Conservation (phyloP, 2,113 vertebrate species). For the Lycaon pictus region DNA sequence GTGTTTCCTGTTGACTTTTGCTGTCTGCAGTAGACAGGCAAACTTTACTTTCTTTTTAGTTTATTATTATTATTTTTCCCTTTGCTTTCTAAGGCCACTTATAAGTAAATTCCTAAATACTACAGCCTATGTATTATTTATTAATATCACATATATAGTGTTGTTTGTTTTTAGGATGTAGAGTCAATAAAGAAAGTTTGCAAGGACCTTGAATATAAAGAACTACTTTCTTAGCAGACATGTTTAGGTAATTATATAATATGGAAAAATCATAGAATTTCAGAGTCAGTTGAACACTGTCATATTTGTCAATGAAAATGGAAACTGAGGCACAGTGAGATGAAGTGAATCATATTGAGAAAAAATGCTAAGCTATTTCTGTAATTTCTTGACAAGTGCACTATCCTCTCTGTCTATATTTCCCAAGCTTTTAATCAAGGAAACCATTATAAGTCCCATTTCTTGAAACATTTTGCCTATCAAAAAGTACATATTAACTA, state of each 20-base stretch:
- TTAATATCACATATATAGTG: not conserved
- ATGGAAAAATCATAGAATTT: slow-evolving; percentile 39
- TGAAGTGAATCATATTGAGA: not conserved
- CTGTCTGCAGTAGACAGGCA: slow-evolving; percentile 45
- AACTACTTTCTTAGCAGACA: slow-evolving; percentile 26
- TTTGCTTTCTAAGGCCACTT: slow-evolving; percentile 41
- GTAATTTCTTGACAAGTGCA: not conserved
- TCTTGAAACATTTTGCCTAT: slow-evolving; percentile 45
- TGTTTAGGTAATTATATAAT: slow-evolving; percentile 50
- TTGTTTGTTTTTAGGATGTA: slow-evolving; percentile 5
- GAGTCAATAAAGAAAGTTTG: slow-evolving; percentile 47
- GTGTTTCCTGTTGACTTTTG: slow-evolving; percentile 73
- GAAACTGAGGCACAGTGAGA: slow-evolving; percentile 17
- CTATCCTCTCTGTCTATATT: not conserved
- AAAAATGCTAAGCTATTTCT: not conserved
- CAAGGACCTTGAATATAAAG: slow-evolving; percentile 10
- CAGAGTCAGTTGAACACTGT: slow-evolving; percentile 7
- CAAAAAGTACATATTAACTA: slow-evolving; percentile 33
- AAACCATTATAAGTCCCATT: not conserved
- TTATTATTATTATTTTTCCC: slow-evolving; percentile 21
- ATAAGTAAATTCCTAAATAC: slow-evolving; percentile 56
- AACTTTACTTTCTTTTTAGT: slow-evolving; percentile 64
- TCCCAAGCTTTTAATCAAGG: slow-evolving; percentile 40
- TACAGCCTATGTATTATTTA: not conserved
- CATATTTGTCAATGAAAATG: slow-evolving; percentile 33